A percentile compares a stretch with the other conserved stretches of the same genome.
Conservation (phyloP, 1,140 invertebrate genomes). For the Yoshiicerus persimilis region DNA sequence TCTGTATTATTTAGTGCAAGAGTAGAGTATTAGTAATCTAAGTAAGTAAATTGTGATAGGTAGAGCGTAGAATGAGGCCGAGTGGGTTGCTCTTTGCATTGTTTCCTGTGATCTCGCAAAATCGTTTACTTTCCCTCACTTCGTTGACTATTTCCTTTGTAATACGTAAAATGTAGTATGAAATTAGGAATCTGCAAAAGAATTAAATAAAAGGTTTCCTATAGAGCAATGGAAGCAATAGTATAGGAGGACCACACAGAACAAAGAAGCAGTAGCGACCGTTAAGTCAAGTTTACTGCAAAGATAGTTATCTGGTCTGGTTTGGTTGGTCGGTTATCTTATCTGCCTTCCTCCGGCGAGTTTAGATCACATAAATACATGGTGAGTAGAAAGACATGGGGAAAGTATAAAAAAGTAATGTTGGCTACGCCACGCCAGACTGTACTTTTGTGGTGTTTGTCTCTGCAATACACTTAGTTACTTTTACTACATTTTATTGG, state of each 20-base stretch:
- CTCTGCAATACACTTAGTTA: background rate
- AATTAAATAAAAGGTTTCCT: background rate
- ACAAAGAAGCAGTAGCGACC: background rate
- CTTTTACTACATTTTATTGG: background rate
- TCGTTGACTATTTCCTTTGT: background rate
- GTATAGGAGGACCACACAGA: too few species aligned
- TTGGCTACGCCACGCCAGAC: background rate
- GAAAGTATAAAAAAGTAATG: background rate
- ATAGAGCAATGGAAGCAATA: background rate
- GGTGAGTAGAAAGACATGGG: too few species aligned
- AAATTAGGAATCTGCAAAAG: background rate
- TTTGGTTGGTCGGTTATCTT: background rate
- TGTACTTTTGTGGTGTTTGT: background rate
- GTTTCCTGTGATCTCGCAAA: background rate
- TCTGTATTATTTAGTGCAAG: background rate
- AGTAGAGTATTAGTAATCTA: background rate
- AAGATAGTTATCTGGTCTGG: background rate
- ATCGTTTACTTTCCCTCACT: background rate
- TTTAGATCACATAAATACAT: background rate
- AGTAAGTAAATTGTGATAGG: background rate
- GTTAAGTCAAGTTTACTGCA: background rate
- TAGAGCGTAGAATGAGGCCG: background rate
- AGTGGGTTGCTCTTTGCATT: background rate
- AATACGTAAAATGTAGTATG: background rate
- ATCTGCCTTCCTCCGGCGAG: too few species aligned